phyloP scores from a whole-genome alignment of 2,888 invertebrate species.

The Platypus cylindrus region DNA sequence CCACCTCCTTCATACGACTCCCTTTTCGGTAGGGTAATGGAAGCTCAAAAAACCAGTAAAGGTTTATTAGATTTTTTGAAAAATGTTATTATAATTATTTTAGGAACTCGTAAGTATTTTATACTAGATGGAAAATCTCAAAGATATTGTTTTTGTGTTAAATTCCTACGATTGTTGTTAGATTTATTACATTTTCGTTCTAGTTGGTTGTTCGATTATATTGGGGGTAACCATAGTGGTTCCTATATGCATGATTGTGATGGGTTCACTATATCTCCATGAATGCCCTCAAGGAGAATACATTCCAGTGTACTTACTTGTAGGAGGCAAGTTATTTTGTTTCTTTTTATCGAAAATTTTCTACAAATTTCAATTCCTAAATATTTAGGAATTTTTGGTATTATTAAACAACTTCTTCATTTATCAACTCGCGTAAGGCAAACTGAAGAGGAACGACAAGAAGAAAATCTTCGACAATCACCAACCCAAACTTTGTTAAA shows the following conservation, averaged over 20 bases:
- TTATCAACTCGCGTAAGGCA: slow-evolving; percentile 42
- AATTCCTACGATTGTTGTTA: too few relatives aligned
- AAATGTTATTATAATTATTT: slow-evolving; percentile 44
- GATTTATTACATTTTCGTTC: slow-evolving; percentile 19
- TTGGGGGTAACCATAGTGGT: slow-evolving; percentile 49
- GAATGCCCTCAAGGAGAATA: slow-evolving; percentile 53
- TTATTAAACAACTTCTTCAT: slow-evolving; percentile 48
- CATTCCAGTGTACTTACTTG: slow-evolving; percentile 56
- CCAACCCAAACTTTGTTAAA: slow-evolving; percentile 44
- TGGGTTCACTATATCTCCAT: slow-evolving; percentile 49
- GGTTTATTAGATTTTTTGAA: slow-evolving; percentile 48
- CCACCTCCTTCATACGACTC: slow-evolving; percentile 58
- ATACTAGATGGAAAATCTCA: neutral
- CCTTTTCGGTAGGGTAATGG: slow-evolving; percentile 48
- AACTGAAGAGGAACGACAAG: slow-evolving; percentile 41
- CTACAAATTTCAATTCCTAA: neutral
- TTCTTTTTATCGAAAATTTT: slow-evolving; percentile 1
- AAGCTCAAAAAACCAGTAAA: slow-evolving; percentile 46
- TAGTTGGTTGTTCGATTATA: slow-evolving; percentile 54
- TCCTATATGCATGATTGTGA: slow-evolving; percentile 55
- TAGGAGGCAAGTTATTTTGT: slow-evolving; percentile 38
- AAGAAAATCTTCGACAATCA: slow-evolving; percentile 40
- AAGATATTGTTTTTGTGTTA: slow-evolving; percentile 6
- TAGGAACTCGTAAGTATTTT: slow-evolving; percentile 50
- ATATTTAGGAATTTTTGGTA: slow-evolving; percentile 44